Conservation (phyloP, 2,113 vertebrate species). For the Pseudonaja textilis region DNA sequence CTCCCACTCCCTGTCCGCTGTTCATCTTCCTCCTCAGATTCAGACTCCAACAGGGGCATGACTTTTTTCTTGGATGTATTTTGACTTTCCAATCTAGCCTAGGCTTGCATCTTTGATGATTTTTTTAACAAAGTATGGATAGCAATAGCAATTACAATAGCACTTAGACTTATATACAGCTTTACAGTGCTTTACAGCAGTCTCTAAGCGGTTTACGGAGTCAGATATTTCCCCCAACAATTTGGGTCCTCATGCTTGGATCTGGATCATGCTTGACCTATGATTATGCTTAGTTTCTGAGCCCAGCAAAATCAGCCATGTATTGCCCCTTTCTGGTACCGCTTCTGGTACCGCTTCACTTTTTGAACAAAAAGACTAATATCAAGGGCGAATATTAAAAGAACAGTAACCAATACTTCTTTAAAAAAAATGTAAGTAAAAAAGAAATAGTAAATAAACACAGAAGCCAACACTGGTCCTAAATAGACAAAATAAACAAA, state of each 20-base stretch:
- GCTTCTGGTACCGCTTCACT: not conserved
- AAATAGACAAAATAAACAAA: not conserved
- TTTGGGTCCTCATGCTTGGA: too few relatives aligned
- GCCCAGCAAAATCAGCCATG: not conserved
- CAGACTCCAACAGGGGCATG: too few relatives aligned
- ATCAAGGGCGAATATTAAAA: not conserved
- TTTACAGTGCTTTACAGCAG: too few relatives aligned
- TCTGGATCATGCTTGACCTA: not conserved
- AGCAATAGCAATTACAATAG: too few relatives aligned
- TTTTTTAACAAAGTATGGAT: not conserved
- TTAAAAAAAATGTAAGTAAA: not conserved
- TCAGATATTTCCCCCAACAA: too few relatives aligned
- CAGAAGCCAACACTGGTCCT: not conserved
- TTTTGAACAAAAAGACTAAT: not conserved
- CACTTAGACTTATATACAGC: too few relatives aligned
- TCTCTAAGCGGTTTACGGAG: too few relatives aligned
- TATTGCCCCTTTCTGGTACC: not conserved
- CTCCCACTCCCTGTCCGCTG: too few relatives aligned
- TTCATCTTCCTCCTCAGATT: too few relatives aligned
- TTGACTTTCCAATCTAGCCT: not conserved
- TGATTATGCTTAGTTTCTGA: not conserved
- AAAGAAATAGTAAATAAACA: not conserved
- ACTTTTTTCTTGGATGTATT: not conserved
- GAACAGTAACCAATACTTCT: not conserved
- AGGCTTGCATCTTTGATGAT: not conserved